A percentile compares a stretch with the other conserved stretches of the same genome.
These are phyloP conservation scores for Mycetomoellerius zeteki DNA, from an alignment of 1,140 invertebrate species.

Conservation along the genomic window DNA sequence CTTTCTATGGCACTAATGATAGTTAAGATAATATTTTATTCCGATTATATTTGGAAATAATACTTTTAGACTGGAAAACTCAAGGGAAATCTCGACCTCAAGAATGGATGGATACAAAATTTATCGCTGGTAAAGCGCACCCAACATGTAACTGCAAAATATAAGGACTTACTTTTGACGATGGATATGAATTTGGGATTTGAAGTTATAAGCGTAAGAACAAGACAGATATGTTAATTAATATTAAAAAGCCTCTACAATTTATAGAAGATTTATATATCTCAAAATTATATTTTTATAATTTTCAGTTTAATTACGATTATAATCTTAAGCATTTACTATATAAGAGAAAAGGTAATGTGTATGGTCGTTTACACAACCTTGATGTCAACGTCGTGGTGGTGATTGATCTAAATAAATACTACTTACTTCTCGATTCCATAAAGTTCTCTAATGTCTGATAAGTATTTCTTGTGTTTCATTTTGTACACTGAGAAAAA, in stretches of 20 bases:
- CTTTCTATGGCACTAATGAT: neutral
- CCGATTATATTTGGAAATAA: neutral
- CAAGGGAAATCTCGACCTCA: constrained; percentile 45
- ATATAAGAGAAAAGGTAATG: constrained; percentile 52
- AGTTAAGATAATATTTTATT: neutral
- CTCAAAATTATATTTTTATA: neutral
- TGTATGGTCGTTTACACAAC: constrained; percentile 56
- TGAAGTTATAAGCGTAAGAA: constrained; percentile 70
- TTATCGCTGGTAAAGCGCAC: constrained; percentile 68
- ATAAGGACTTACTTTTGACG: constrained; percentile 42
- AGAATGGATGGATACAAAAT: constrained; percentile 70
- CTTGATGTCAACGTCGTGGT: constrained; percentile 10
- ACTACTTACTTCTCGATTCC: constrained; percentile 47
- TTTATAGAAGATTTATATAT: neutral
- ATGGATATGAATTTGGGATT: constrained; percentile 72
- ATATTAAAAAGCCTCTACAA: neutral
- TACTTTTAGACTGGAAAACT: constrained; percentile 53
- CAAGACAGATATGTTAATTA: neutral
- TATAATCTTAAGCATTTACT: constrained; percentile 68
- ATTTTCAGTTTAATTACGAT: constrained; percentile 71
- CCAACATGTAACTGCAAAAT: constrained; percentile 31
- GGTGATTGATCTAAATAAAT: constrained; percentile 31
- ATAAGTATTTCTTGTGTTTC: constrained; percentile 62
- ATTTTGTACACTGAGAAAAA: neutral
- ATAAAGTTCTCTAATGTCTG: constrained; percentile 63